Conservation (phyloP, 2,113 vertebrate species). For the Pagrus major region DNA sequence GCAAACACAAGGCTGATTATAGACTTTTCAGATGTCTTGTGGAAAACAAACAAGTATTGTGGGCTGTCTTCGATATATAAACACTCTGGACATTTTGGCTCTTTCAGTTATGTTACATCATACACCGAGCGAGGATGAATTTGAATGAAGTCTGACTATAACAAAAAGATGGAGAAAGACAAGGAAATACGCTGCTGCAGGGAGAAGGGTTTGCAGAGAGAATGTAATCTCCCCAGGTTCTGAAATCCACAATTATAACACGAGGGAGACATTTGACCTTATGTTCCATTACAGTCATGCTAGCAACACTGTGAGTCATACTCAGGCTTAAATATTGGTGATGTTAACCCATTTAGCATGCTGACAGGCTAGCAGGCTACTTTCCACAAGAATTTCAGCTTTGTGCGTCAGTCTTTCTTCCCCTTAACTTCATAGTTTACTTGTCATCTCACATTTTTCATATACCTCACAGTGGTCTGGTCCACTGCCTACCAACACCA, state of each 20-base stretch:
- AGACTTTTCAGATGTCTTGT: not conserved
- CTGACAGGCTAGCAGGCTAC: not conserved
- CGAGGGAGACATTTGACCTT: not conserved
- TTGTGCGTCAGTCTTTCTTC: no score
- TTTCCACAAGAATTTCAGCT: no score
- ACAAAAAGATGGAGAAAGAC: not conserved
- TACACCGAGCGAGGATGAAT: not conserved
- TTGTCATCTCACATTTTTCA: no score
- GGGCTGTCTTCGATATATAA: not conserved
- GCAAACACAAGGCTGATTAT: slow-evolving; percentile 5
- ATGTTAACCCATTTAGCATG: not conserved
- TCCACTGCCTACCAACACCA: no score
- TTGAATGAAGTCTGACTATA: not conserved
- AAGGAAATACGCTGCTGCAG: not conserved
- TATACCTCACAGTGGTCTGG: no score
- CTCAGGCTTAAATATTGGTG: not conserved
- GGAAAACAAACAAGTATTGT: not conserved
- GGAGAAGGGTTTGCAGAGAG: not conserved
- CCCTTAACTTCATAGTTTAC: no score
- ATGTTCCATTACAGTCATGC: not conserved
- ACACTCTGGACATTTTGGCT: slow-evolving; percentile 4
- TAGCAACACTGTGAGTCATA: not conserved
- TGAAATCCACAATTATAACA: not conserved
- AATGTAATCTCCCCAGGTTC: not conserved
- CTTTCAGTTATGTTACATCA: slow-evolving; percentile 26